Base-by-base conservation (phyloP, 2,113 vertebrate species). In the Physeter macrocephalus region DNA sequence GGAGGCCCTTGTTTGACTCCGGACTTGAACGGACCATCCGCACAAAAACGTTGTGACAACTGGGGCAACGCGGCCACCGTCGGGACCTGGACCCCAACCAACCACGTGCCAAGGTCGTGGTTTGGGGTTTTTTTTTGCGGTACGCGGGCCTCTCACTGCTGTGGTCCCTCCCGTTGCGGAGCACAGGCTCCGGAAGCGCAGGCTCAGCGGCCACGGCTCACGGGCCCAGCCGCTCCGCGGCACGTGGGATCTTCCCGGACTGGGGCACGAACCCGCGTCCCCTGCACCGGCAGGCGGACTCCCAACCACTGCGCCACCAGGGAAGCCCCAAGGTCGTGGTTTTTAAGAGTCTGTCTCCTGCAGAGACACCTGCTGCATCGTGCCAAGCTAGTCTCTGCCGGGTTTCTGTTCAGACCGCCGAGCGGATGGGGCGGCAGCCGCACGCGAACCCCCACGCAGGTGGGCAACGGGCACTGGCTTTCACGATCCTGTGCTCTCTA, bases 281-380 rank as follows among this genome's bases (percentile, higher is more conserved):
- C n/a, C n/a, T n/a, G n/a, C n/a, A n/a, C n/a, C n/a, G n/a, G n/a
- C n/a, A n/a, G n/a, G n/a, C n/a, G n/a, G n/a, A n/a, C n/a, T n/a
- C n/a, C n/a, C n/a, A n/a, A n/a, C n/a, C n/a, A n/a, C n/a, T n/a
- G n/a, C n/a, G n/a, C n/a, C n/a, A n/a, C n/a, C n/a, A n/a, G n/a
- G n/a, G n/a, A n/a, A n/a, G n/a, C n/a, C n/a, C 39, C 0, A 0
- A 2, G 2, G 29, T 3, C 69, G 7, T 0, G 0, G 12, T 2
- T 12, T 4, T 11, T 61, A 8, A 11, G 41, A 10, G n/a, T 21
- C n/a, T 1, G 9, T 2, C 8, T 49, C 3, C 36, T 2, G 3
- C 2, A 1, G 1, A 27, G 43, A 85, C 59, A 7, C 46, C 71
- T 5, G 69, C 46, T 1, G 34, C 49, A 21, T 14, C 4, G 0